Evolutionary conservation across 2,888 invertebrate species (phyloP).

Genomic region (Melikaiella ostensackeni): DNA sequence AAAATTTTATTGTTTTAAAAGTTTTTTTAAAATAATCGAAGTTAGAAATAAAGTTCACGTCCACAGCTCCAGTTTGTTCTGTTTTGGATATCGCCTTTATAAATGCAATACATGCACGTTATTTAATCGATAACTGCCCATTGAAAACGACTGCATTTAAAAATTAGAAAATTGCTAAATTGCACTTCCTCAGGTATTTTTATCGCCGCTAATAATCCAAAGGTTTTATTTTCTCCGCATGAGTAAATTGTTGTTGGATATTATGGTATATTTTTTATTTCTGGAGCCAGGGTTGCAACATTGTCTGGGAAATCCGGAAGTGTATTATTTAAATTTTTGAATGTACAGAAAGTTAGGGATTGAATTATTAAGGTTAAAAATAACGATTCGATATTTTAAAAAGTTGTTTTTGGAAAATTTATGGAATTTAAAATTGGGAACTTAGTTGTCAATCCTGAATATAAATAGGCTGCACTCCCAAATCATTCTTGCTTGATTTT

Average conservation of each 20-base stretch:
- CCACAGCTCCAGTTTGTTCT: background rate
- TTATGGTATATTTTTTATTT: background rate
- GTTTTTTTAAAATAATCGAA: constrained; percentile 9
- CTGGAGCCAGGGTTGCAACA: background rate
- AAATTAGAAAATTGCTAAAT: background rate
- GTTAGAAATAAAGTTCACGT: constrained; percentile 12
- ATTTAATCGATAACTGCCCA: background rate
- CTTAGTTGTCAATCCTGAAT: background rate
- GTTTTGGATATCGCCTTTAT: constrained; percentile 20
- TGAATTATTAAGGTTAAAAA: background rate
- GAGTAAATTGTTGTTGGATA: constrained; percentile 8
- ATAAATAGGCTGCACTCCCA: background rate
- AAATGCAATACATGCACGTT: constrained; percentile 22
- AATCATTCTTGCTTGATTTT: constrained; percentile 19
- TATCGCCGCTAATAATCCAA: background rate
- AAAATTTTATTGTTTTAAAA: background rate
- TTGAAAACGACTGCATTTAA: background rate
- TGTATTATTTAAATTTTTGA: background rate
- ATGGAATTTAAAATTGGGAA: background rate
- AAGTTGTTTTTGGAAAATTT: background rate
- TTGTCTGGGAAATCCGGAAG: background rate
- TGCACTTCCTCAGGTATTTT: background rate
- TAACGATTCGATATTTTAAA: background rate
- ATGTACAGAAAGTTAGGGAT: background rate
- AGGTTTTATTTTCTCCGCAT: constrained; percentile 11